These are phyloP conservation scores for Melanargia galathea DNA, from an alignment of 2,888 invertebrate genomes.

Conservation along the genomic window DNA sequence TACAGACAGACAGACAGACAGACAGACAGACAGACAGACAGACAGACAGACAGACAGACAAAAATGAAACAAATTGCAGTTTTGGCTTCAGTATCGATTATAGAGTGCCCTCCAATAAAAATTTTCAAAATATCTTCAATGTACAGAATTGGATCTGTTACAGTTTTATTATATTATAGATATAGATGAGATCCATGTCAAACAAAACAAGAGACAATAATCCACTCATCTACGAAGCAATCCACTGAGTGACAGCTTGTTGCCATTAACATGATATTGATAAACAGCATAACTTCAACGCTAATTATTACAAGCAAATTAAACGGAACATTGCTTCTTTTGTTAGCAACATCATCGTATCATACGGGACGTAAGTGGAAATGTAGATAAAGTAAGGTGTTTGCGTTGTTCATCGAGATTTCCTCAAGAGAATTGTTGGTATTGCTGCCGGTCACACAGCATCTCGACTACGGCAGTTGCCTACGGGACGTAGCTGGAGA, in stretches of 20 bases:
- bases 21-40: too few relatives aligned
- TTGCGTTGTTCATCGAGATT: constrained; percentile 45
- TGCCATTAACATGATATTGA: constrained; percentile 33
- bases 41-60: too few relatives aligned
- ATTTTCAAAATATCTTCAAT: too few relatives aligned
- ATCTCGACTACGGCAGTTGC: constrained; percentile 67
- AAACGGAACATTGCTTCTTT: constrained; percentile 31
- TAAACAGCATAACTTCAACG: constrained; percentile 22
- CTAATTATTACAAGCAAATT: neutral
- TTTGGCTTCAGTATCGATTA: too few relatives aligned
- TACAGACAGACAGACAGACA: too few relatives aligned
- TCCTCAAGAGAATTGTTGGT: constrained; percentile 52
- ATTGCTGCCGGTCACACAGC: constrained; percentile 60
- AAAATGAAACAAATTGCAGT: too few relatives aligned
- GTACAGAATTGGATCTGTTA: too few relatives aligned
- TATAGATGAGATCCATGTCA: constrained; percentile 6
- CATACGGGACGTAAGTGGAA: constrained; percentile 42
- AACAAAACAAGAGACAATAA: constrained; percentile 44
- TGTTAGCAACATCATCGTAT: constrained; percentile 23
- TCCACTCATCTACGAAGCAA: constrained; percentile 50
- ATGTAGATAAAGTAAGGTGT: constrained; percentile 46
- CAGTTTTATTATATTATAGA: too few relatives aligned
- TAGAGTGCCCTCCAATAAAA: too few relatives aligned
- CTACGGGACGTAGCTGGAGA: constrained; percentile 67
- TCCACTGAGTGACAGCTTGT: constrained; percentile 47